Evolutionary conservation across 2,888 invertebrate species (phyloP), one percentile per base, ranked within the genome.

Genomic region (Lasioglossum marginatum): DNA sequence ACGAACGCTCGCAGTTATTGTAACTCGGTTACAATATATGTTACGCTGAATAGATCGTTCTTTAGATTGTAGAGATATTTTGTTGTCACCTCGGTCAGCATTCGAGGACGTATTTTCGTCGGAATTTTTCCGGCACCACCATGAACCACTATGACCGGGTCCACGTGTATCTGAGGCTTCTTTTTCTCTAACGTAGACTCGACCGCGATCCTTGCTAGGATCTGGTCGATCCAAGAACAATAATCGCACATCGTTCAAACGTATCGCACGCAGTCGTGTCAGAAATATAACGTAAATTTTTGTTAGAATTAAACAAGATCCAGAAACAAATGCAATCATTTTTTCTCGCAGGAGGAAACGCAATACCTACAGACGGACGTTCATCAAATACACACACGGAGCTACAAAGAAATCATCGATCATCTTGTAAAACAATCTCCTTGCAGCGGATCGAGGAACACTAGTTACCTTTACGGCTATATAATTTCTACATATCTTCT

Each of bases 101-200:
- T 89, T 34, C 31, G 83, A 52, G 60, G 66, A 8, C 76, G 82
- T 37, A 71, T 75, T 4, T 78, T 81, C 40, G 19, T 45, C 2
- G 90, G 83, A 66, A 90, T 85, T 63, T 70, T 83, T 14, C 88
- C 91, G 19, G 92, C 91, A 31, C 88, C 89, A 16, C 92, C 92
- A 27, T 93, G 93, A 63, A 92, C 89, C 48, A 92, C n/a, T 74
- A 93, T 82, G 66, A 92, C 82, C 23, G 93, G 92, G 78, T 91
- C 90, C 14, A 81, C 88, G 34, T 82, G 85, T 8, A 75, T 4
- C 10, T 68, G 76, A 34, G 68, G 80, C 77, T 83, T 82, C 77
- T 83, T 82, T 5, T 74, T 83, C 23, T 82, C 43, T 2, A 57
- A 19, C 31, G 83, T 83, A 0, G 63, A 45, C 19, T 84, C 82